Evolutionary conservation across 2,888 invertebrate species (phyloP), one percentile per base, ranked within the genome.

Genomic region (Escarpia spicata): DNA sequence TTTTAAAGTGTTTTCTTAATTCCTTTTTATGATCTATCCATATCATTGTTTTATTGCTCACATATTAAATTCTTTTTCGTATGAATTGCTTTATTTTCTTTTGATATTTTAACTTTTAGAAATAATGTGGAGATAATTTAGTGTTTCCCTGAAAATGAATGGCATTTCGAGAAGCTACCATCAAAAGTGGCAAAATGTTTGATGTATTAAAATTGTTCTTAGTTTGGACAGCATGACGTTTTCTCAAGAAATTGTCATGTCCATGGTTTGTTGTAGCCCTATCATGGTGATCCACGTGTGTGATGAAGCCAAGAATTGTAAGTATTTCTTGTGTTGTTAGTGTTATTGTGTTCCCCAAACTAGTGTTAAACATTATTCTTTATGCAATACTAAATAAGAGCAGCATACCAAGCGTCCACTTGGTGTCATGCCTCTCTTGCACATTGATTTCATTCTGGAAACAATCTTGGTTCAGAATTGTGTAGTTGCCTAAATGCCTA

Each of bases 241-340:
- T 26, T 75, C n/a, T 75, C 75, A 75, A 45, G 12, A 91, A 43
- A n/a, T 43, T n/a, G 92, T 91, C 91, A 37, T 37, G 1, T 91
- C 19, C 6, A 37, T 92, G 58, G 15, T 90, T 45, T 91, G 58
- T 95, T 95, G 15, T 95, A 96, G 96, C 15, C 96, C 96, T 15
- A 94, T 95, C 37, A 96, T 99, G 31, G 98, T 98, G 96, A 99
- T 99, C 94, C 99, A 99, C 96, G 99, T 99, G 0, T 98, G 98
- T 95, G 99, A 99, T 96, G 99, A 99, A 97, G 98, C 98, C 0
- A 98, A 99, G 96, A 98, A 98, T 92, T 95, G 96, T 96, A 94
- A 96, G 96, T 96, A 89, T 45, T 37, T 43, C 26, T 89, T 8
- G 2, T 89, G 15, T 31, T 75, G 0, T 60, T 91, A 2, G 75